Evolutionary conservation across 2,113 vertebrate genomes (phyloP).

Genomic region (Pseudolaguvia tuberculata): DNA sequence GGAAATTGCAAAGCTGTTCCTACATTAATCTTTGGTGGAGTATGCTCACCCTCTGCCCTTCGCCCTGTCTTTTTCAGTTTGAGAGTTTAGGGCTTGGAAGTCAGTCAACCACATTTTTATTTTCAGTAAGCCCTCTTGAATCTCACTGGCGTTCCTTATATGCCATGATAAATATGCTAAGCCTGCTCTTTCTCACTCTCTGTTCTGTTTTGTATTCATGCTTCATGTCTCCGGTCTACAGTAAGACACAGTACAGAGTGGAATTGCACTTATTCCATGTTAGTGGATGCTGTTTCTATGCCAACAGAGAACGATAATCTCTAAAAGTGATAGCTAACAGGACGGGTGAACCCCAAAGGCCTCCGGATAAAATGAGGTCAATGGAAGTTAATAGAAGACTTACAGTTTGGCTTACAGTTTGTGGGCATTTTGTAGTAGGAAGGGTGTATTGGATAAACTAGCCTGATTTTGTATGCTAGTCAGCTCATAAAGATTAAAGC

Average conservation of each 20-base stretch:
- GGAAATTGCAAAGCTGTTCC: conserved; percentile 38
- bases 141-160: conserved; percentile 7
- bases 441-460: background rate
- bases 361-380: conserved; percentile 59
- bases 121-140: conserved; percentile 5
- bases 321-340: conserved; percentile 56
- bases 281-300: conserved; percentile 67
- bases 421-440: background rate
- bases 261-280: conserved; percentile 50
- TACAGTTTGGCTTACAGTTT: conserved; percentile 12
- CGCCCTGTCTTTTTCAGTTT: conserved; percentile 13
- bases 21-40: conserved; percentile 52
- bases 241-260: conserved; percentile 20
- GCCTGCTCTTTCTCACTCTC: conserved; percentile 31
- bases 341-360: conserved; percentile 50
- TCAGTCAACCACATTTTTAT: conserved; percentile 56
- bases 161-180: conserved; percentile 11
- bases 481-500: conserved; percentile 13
- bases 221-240: conserved; percentile 14
- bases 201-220: conserved; percentile 5
- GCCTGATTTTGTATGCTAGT: background rate
- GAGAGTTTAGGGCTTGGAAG: conserved; percentile 56
- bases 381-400: conserved; percentile 46
- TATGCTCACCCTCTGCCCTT: conserved; percentile 30
- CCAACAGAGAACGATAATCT: conserved; percentile 67